Percentiles rank a stretch among this genome's conserved stretches.
These are phyloP conservation scores for Chitala chitala DNA, from an alignment of 2,113 vertebrate species.

Conservation along the genomic window DNA sequence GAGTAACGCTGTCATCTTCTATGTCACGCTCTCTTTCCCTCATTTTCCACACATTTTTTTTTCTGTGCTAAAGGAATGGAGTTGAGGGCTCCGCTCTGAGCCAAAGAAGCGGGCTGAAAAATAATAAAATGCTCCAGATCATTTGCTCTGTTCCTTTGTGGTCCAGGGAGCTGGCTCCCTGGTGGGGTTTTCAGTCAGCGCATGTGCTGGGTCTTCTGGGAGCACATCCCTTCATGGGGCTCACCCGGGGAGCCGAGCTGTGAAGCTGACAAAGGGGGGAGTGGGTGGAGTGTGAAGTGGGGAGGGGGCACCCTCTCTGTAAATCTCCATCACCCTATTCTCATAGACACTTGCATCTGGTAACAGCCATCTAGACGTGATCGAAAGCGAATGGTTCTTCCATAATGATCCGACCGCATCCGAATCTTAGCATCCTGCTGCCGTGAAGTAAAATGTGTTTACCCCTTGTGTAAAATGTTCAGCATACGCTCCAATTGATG, in stretches of 20 bases:
- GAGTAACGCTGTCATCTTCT: not conserved
- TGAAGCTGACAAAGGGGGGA: not conserved
- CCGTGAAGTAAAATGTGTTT: no score
- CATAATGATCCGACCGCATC: not conserved
- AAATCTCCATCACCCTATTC: not conserved
- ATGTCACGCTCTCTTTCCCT: not conserved
- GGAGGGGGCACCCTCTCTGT: not conserved
- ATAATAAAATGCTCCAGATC: not conserved
- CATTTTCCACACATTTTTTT: not conserved
- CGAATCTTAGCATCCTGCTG: not conserved
- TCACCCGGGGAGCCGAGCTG: conserved; percentile 16
- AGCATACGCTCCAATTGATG: no score
- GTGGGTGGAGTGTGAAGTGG: conserved; percentile 27
- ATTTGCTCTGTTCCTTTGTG: not conserved
- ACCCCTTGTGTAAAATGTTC: no score
- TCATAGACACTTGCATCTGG: not conserved
- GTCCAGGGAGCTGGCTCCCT: not conserved
- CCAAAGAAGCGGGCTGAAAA: not conserved
- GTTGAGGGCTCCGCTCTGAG: not conserved
- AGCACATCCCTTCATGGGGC: conserved; percentile 25
- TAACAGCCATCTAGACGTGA: not conserved
- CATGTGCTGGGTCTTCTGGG: not conserved
- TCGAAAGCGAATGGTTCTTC: not conserved
- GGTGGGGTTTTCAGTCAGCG: conserved; percentile 21
- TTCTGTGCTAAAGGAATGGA: conserved; percentile 1